Conservation (phyloP, 2,113 vertebrate genomes). For the Muntiacus reevesi region DNA sequence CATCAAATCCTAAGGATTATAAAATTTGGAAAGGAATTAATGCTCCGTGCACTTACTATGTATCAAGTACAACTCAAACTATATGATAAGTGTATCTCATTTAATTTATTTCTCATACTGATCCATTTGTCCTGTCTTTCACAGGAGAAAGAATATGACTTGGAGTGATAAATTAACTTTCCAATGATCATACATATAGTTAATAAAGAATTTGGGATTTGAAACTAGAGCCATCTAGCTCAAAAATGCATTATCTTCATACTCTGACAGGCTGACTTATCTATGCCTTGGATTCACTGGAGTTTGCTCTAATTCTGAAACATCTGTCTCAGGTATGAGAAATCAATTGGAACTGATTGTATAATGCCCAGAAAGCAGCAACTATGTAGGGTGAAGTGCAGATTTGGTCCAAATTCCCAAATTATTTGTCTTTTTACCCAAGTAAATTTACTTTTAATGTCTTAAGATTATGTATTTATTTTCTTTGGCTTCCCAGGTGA, state of each 20-base stretch:
- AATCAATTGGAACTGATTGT: slow-evolving; percentile 22
- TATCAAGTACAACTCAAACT: neutral
- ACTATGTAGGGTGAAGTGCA: neutral
- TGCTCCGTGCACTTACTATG: neutral
- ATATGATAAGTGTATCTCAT: neutral
- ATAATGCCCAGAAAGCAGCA: neutral
- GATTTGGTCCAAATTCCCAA: neutral
- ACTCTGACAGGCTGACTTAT: neutral
- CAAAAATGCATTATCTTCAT: neutral
- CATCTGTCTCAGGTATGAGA: neutral
- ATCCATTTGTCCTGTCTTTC: neutral
- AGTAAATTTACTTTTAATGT: neutral
- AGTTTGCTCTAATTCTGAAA: slow-evolving; percentile 26
- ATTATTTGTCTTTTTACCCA: neutral
- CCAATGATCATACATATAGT: neutral
- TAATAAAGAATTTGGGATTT: neutral
- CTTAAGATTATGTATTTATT: neutral
- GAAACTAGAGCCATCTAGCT: neutral
- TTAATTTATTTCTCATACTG: neutral
- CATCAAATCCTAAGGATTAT: neutral
- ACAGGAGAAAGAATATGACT: neutral
- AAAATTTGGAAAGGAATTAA: neutral
- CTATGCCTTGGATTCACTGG: neutral
- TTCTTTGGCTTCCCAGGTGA: neutral
- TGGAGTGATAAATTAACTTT: neutral